phyloP scores from a whole-genome alignment of 2,113 vertebrate species.

The Ceyx cyanopectus region DNA sequence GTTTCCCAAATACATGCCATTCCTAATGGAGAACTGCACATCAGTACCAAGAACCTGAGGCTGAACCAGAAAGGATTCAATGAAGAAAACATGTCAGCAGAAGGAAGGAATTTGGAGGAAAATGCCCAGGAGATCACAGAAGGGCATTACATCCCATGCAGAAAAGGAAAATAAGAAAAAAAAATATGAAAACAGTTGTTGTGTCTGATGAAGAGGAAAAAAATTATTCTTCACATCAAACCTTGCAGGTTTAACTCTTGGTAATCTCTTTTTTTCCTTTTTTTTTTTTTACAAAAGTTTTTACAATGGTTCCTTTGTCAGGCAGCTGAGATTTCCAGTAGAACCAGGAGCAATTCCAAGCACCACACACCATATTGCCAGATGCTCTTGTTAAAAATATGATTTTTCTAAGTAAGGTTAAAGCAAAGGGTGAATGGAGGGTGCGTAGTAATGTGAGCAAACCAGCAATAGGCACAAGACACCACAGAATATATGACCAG shows the following conservation, averaged over 20 bases:
- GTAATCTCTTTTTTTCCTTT: neutral
- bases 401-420: neutral
- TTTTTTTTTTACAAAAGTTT: neutral
- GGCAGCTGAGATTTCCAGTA: neutral
- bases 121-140: neutral
- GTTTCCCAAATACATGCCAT: accelerated
- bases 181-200: neutral
- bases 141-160: neutral
- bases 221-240: neutral
- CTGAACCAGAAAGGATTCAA: neutral
- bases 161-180: neutral
- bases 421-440: neutral
- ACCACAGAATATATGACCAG: neutral
- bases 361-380: neutral
- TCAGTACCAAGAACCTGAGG: neutral
- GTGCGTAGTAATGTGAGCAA: neutral
- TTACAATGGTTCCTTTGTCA: neutral
- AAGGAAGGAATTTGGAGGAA: neutral
- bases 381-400: accelerated
- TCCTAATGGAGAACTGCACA: neutral
- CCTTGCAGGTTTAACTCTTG: neutral
- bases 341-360: neutral
- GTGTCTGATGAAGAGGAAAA: neutral
- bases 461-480: accelerated
- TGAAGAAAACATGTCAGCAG: neutral